Evolutionary conservation across 2,888 invertebrate genomes (phyloP).

Genomic region (Anthrax anthrax): DNA sequence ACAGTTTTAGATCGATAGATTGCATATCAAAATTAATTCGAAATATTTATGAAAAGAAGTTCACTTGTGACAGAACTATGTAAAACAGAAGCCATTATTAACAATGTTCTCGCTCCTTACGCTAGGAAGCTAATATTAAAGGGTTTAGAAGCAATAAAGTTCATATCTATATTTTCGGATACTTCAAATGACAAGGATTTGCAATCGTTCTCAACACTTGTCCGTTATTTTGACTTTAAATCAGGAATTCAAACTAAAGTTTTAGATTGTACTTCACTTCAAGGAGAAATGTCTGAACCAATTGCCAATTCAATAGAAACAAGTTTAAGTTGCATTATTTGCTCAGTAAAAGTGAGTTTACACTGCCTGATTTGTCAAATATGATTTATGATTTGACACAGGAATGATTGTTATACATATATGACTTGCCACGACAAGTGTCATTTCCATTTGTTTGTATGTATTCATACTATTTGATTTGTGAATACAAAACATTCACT

Average conservation of each 20-base stretch:
- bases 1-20: slow-evolving; percentile 7
- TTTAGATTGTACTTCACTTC: slow-evolving; percentile 8
- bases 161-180: slow-evolving; percentile 3
- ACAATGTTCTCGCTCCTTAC: slow-evolving; percentile 9
- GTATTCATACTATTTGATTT: no score
- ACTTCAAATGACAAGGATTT: slow-evolving; percentile 7
- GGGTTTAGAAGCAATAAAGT: slow-evolving; percentile 8
- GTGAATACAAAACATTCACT: no score
- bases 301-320: not conserved
- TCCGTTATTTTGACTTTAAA: no score
- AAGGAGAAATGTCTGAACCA: slow-evolving; percentile 9
- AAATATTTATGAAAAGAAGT: slow-evolving; percentile 5
- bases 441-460: no score
- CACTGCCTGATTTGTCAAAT: no score
- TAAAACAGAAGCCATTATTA: slow-evolving; percentile 10
- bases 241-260: slow-evolving; percentile 11
- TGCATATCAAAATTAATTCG: slow-evolving; percentile 5
- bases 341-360: no score
- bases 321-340: not conserved
- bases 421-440: no score
- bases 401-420: no score
- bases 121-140: slow-evolving; percentile 9
- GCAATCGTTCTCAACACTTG: slow-evolving; percentile 10
- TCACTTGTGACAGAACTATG: slow-evolving; percentile 9
- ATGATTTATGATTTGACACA: no score